Base-by-base conservation (phyloP, 2,888 invertebrate species). In the Dioctria linearis region DNA sequence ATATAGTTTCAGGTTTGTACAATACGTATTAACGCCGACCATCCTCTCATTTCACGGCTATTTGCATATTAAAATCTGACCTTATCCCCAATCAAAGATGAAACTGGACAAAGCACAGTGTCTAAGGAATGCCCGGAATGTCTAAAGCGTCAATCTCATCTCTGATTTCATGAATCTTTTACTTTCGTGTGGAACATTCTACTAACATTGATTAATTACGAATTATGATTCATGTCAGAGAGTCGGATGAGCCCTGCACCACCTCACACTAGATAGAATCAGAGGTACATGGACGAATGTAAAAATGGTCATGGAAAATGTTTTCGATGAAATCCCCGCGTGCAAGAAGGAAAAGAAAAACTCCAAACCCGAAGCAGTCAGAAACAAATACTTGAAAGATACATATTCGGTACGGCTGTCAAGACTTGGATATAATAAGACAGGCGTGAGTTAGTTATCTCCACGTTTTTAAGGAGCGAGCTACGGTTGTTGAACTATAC, bases 161-260 rank as follows among this genome's bases (percentile, higher is more conserved):
- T 78, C 65, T 63, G 78, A 63, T 78, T 78, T 78, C 51, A 49
- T 78, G 61, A 65, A 49, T 63, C 65, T 78, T 46, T 40, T n/a
- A 25, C 66, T 78, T 66, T 78, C 78, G 46, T 25, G 25, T 78
- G 51, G 46, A 65, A 39, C 65, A 66, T n/a, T 25, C 66, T 25
- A 63, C 46, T 54, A 66, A 78, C 78, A 65, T 78, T 78, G 65
- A 78, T 78, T 78, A 78, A 78, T 78, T 67, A 78, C 66, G 63
- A 78, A 78, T 66, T 78, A 78, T 78, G 78, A 78, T 66, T 78
- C 78, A 78, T 65, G 66, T 78, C 78, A 51, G 37, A 25, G 25
- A 65, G 51, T 66, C 65, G 49, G 66, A 37, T 49, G 39, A 63
- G 63, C 51, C 61, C 43, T 76, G 46, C 61, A 76, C 25, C 25